phyloP scores from a whole-genome alignment of 2,797 vertebrate genomes.

The Takifugu ocellatus region DNA sequence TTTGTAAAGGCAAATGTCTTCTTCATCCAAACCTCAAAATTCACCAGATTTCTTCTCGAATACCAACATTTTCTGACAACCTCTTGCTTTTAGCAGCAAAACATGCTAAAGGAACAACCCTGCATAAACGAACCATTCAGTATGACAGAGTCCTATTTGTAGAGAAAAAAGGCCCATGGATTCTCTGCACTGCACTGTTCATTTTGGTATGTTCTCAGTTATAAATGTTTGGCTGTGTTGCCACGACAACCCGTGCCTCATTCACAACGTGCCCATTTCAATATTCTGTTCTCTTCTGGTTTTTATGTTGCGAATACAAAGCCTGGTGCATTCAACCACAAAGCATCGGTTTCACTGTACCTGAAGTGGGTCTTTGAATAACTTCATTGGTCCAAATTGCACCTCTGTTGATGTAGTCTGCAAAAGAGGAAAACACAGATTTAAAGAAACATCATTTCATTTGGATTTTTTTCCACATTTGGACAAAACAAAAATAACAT shows the following conservation, averaged over 20 bases:
- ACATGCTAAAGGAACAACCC: slow-evolving; percentile 26
- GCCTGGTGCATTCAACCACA: slow-evolving; percentile 8
- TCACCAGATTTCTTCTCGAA: no score
- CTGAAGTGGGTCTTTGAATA: slow-evolving; percentile 97
- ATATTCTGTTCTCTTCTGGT: slow-evolving; percentile 22
- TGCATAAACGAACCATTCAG: slow-evolving; percentile 58
- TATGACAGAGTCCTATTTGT: slow-evolving; percentile 43
- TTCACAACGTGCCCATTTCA: slow-evolving; percentile 62
- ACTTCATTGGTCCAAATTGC: slow-evolving; percentile 98
- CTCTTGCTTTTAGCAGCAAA: slow-evolving; percentile 6
- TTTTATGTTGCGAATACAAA: slow-evolving; percentile 16
- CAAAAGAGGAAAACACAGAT: slow-evolving; percentile 62
- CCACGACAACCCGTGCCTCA: slow-evolving; percentile 51
- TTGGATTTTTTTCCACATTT: no score
- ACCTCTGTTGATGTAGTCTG: slow-evolving; percentile 88
- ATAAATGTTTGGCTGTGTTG: slow-evolving; percentile 68
- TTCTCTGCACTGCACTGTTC: slow-evolving; percentile 70
- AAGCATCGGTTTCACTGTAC: slow-evolving; percentile 69
- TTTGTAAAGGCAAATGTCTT: background rate
- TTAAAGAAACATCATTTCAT: slow-evolving; percentile 13
- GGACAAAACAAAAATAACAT: no score
- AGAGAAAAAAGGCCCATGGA: slow-evolving; percentile 40
- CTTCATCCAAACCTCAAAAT: no score
- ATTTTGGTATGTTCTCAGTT: slow-evolving; percentile 66
- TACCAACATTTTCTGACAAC: no score